Percentiles rank a stretch among this genome's conserved stretches.
Conservation (phyloP, 1,140 invertebrate species). For the Chlorops oryzae region DNA sequence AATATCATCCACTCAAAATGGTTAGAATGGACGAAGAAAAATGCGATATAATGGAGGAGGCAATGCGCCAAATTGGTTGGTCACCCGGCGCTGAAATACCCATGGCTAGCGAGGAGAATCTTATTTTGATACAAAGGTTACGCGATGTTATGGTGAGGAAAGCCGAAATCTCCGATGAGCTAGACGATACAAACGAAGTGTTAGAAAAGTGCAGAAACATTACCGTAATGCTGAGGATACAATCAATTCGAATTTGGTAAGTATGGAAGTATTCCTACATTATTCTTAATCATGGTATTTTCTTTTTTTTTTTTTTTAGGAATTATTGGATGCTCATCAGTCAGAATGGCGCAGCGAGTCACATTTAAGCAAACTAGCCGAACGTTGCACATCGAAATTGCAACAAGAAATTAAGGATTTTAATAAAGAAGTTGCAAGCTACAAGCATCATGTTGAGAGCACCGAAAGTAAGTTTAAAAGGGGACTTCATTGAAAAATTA, state of each 20-base stretch:
- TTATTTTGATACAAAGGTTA: constrained; percentile 51
- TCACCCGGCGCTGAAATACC: constrained; percentile 59
- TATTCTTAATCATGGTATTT: background rate
- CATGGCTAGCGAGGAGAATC: constrained; percentile 64
- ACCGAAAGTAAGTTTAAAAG: constrained; percentile 15
- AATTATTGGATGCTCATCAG: constrained; percentile 51
- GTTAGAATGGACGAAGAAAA: too few relatives aligned
- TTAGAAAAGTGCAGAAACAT: constrained; percentile 44
- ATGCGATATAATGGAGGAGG: constrained; percentile 30
- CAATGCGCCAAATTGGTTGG: constrained; percentile 54
- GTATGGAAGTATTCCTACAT: constrained; percentile 3
- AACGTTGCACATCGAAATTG: constrained; percentile 49
- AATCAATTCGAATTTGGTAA: constrained; percentile 50
- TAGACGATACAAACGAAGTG: constrained; percentile 28
- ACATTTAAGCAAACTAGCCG: constrained; percentile 50
- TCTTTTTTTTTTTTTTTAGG: constrained; percentile 25
- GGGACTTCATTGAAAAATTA: too few relatives aligned
- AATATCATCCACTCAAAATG: too few relatives aligned
- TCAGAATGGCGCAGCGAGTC: constrained; percentile 54
- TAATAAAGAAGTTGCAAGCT: constrained; percentile 41
- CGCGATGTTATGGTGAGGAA: constrained; percentile 26
- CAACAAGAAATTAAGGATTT: constrained; percentile 46
- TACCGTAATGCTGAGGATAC: constrained; percentile 47
- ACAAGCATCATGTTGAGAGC: constrained; percentile 13
- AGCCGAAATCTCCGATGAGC: constrained; percentile 24